Evolutionary conservation across 2,797 vertebrate genomes (phyloP).

Genomic region (Harpagifer antarcticus): DNA sequence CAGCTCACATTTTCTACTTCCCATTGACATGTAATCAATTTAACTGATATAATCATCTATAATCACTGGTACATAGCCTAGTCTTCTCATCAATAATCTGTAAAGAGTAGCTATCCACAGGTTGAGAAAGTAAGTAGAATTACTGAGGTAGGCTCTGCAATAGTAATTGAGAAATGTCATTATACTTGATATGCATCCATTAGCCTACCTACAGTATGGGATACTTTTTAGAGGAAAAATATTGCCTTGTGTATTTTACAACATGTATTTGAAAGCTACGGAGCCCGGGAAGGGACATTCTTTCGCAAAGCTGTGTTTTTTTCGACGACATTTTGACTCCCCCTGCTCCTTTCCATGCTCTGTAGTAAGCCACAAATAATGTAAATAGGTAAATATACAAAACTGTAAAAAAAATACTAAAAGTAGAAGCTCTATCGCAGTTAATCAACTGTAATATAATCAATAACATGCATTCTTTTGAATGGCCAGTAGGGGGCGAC

Average conservation of each 20-base stretch:
- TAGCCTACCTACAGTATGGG: not conserved
- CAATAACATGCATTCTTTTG: too few species aligned
- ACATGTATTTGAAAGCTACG: not conserved
- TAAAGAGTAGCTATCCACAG: slow-evolving; percentile 6
- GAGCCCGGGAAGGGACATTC: too few species aligned
- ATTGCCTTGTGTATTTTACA: not conserved
- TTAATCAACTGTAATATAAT: too few species aligned
- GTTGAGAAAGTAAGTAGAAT: slow-evolving; percentile 2
- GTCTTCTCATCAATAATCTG: slow-evolving; percentile 13
- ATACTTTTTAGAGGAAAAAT: not conserved
- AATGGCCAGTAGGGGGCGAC: too few species aligned
- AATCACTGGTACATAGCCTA: slow-evolving; percentile 34
- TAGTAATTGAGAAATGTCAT: not conserved
- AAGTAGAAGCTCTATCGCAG: too few species aligned
- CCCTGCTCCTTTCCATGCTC: too few species aligned
- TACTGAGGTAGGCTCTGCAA: not conserved
- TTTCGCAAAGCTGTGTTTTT: too few species aligned
- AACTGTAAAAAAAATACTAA: too few species aligned
- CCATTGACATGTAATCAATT: slow-evolving; percentile 53
- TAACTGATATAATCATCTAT: slow-evolving; percentile 42
- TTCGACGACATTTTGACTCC: too few species aligned
- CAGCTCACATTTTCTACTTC: slow-evolving; percentile 53
- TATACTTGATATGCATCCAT: not conserved
- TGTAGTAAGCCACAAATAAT: too few species aligned
- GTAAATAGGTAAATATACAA: too few species aligned